phyloP scores from a whole-genome alignment of 2,113 vertebrate genomes.

The Percina caprodes region DNA sequence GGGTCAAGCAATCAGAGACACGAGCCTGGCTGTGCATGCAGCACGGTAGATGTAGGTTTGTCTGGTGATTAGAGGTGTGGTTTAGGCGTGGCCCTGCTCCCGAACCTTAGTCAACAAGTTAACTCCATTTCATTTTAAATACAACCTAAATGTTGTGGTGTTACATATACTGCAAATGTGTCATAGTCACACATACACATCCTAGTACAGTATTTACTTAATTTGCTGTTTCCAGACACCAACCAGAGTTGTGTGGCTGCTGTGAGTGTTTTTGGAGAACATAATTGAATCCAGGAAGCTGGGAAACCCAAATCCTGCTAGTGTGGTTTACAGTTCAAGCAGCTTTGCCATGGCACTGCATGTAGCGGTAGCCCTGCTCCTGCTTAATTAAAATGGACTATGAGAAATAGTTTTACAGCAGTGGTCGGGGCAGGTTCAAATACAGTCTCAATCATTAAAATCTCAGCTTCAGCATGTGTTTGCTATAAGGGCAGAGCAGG shows the following conservation, averaged over 20 bases:
- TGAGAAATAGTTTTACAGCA: slow-evolving; percentile 37
- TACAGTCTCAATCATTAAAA: slow-evolving; percentile 39
- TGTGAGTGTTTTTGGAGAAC: slow-evolving; percentile 38
- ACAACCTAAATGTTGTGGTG: background rate
- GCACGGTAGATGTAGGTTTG: too few species aligned
- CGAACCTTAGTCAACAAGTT: too few species aligned
- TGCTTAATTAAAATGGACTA: slow-evolving; percentile 55
- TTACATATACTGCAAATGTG: background rate
- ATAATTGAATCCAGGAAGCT: slow-evolving; percentile 67
- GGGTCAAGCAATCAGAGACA: too few species aligned
- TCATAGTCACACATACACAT: background rate
- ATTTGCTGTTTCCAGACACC: slow-evolving; percentile 10
- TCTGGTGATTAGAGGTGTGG: too few species aligned
- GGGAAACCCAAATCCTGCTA: slow-evolving; percentile 58
- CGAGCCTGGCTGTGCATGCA: too few species aligned
- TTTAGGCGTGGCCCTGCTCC: too few species aligned
- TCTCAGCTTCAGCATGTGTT: slow-evolving; percentile 44
- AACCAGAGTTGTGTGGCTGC: slow-evolving; percentile 14
- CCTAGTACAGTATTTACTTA: background rate
- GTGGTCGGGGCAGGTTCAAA: slow-evolving; percentile 34
- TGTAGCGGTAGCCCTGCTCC: slow-evolving; percentile 15
- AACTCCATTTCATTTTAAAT: background rate
- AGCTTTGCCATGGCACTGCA: slow-evolving; percentile 50
- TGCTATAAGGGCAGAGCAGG: slow-evolving; percentile 37
- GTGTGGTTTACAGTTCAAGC: slow-evolving; percentile 61